Base-by-base conservation (phyloP, 37 sponge, comb jelly and placozoan genomes). In the Agelas oroides region DNA sequence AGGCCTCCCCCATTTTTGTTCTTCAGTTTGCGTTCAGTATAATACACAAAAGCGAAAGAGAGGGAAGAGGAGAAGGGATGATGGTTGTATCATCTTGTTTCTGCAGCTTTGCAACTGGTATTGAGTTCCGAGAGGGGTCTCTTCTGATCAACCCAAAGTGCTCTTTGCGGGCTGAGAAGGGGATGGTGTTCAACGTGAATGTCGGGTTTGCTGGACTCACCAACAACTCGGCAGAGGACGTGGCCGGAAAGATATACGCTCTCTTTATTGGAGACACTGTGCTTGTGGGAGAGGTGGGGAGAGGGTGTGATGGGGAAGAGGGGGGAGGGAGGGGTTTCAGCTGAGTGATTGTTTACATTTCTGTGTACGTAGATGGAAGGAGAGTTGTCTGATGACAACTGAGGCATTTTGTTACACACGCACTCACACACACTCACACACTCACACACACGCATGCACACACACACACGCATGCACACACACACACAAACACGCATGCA, bases 191-290 rank as follows among this genome's bases (percentile, higher is more conserved):
- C 75, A 91, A 81, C 32, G 73, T 96, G 31, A 87, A 83, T 78
- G 28, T 96, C 20, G 96, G 96, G 13, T 87, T 96, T 52, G 30
- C 88, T 70, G 75, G 79, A 5, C 86, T 96, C 15, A 20, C 71
- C 21, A 89, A 85, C 55, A 58, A 87, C n/a, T 13, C 71, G 25
- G 86, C 89, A 5, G 77, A 79, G 5, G 83, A 92, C 55, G 87
- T 81, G 11, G 80, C 75, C 31, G 92, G 76, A 1, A 93, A 77
- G 61, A 79, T 37, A 0, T 97, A 95, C 69, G 93, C 92, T 24
- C 71, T 97, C 17, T 95, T 93, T 72, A 70, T 97, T 61, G 98
- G 98, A 16, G 98, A 97, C 85, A 95, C 96, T 40, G 98, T 97
- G 21, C 69, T 93, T 17, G 95, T 94, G 1, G 77, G 85, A 14